Evolutionary conservation across 2,888 invertebrate genomes (phyloP), one percentile per base, ranked within the genome.

Genomic region (Trachelus troglodyta): DNA sequence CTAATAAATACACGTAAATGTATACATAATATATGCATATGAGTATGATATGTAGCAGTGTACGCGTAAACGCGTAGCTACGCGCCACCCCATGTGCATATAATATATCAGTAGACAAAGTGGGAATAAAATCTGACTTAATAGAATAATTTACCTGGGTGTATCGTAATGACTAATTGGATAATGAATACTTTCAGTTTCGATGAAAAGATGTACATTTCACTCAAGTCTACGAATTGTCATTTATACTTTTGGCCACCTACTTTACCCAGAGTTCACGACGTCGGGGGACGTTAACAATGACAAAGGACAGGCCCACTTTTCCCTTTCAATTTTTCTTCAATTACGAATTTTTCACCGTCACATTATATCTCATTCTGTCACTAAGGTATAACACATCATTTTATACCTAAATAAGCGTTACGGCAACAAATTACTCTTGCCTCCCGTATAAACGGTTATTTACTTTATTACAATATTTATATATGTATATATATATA

Each of bases 1-100:
- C 74, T 74, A 74, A 74, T 77, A 34, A n/a, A 68, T 77, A 15
- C 73, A 77, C 71, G 37, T 30, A n/a, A 12, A 69, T 34, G 34
- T 73, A 15, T 35, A 71, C 71, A 40, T 37, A 75, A 71, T 69
- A 75, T 76, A 69, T 69, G 33, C 34, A 76, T 33, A 68, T 76
- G 68, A 33, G 69, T 75, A 75, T 75, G 31, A 75, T 75, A 34
- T 23, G 33, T 75, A 34, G 34, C 34, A 40, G 30, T n/a, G 33
- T 2, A 30, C 34, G 33, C 33, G 33, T 34, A 73, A 34, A 73
- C 34, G 73, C 34, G 34, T 73, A 34, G 73, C 33, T 73, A 73
- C 34, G 73, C 23, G 56, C 56, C 23, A 56, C 56, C 56, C 56
- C 56, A 56, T 71, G 34, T 71, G 34, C 71, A 74, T 74, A 74